Base-by-base conservation (phyloP, 1,140 invertebrate genomes). In the Trichonephila clavata region DNA sequence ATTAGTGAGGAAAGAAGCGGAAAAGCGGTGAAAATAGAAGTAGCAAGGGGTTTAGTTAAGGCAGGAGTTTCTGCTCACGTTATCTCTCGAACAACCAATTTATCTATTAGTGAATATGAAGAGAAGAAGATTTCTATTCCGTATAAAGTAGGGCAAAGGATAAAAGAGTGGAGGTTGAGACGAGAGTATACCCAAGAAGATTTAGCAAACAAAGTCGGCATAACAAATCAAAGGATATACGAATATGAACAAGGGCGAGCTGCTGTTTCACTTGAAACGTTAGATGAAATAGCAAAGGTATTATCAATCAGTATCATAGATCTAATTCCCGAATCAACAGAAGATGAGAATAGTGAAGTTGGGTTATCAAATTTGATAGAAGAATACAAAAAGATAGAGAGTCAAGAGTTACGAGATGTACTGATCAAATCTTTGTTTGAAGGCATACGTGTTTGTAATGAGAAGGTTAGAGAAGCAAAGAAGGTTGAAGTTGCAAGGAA, bases 261-360 rank as follows among this genome's bases (percentile, higher is more conserved):
- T 27, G 43, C 86, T 32, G 43, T 87, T 87, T 43, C 20, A 61
- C 27, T 39, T 90, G 88, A 90, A 90, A 90, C 8, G 50, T 77
- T 90, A 20, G 86, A 43, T n/a, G 77, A 81, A 81, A 90, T 90
- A 90, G 88, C 88, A 90, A 81, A 90, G 39, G 88, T 21, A 27
- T 90, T 71, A 90, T 90, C 88, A 90, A 60, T 90, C 1, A 43
- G 50, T 59, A 43, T 80, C 80, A 27, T 32, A 90, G 63, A 77
- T 77, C 21, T 68, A 68, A 8, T 68, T 68, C 20, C 65, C 50
- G 50, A 50, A 50, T 10, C 50, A 50, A 50, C 4, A 50, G 50
- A 50, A 50, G 10, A 50, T 50, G 50, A 68, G 21, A n/a, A n/a
- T n/a, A n/a, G n/a, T n/a, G n/a, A n/a, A n/a, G n/a, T n/a, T n/a